These are phyloP conservation scores for Monochamus saltuarius DNA, from an alignment of 1,140 invertebrate species.

Conservation along the genomic window DNA sequence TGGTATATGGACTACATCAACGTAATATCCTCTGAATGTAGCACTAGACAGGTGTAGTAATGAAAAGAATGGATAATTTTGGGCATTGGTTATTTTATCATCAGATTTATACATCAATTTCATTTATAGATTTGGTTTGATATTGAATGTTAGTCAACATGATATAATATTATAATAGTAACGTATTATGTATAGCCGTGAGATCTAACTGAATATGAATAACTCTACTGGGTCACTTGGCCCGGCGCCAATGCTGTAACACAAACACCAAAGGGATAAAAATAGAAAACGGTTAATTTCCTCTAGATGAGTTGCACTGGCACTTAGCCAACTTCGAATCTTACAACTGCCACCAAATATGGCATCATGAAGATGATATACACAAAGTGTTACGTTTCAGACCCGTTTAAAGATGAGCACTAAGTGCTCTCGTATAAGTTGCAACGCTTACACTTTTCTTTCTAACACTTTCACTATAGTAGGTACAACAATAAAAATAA, in stretches of 20 bases:
- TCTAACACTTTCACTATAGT: slow-evolving; percentile 2
- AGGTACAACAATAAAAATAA: slow-evolving; percentile 8
- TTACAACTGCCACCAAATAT: slow-evolving; percentile 40
- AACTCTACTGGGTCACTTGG: slow-evolving; percentile 42
- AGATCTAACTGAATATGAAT: slow-evolving; percentile 18
- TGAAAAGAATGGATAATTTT: not conserved
- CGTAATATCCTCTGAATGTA: too few relatives aligned
- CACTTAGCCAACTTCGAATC: slow-evolving; percentile 25
- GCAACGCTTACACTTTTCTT: not conserved
- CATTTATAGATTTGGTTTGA: slow-evolving; percentile 1
- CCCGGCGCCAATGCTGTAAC: slow-evolving; percentile 30
- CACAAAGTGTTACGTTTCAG: slow-evolving; percentile 7
- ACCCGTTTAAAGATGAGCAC: slow-evolving; percentile 9
- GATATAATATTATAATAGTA: not conserved
- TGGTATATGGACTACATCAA: too few relatives aligned
- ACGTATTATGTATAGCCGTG: not conserved
- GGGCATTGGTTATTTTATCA: not conserved
- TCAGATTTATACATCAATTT: not conserved
- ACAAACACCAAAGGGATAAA: slow-evolving; percentile 36
- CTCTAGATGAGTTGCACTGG: slow-evolving; percentile 22
- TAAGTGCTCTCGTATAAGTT: not conserved
- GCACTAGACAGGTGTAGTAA: not conserved
- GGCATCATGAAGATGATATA: slow-evolving; percentile 28
- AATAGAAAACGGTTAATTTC: slow-evolving; percentile 24
- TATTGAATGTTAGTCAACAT: not conserved